Evolutionary conservation across 2,113 vertebrate species (phyloP).

Genomic region (Ondatra zibethicus): DNA sequence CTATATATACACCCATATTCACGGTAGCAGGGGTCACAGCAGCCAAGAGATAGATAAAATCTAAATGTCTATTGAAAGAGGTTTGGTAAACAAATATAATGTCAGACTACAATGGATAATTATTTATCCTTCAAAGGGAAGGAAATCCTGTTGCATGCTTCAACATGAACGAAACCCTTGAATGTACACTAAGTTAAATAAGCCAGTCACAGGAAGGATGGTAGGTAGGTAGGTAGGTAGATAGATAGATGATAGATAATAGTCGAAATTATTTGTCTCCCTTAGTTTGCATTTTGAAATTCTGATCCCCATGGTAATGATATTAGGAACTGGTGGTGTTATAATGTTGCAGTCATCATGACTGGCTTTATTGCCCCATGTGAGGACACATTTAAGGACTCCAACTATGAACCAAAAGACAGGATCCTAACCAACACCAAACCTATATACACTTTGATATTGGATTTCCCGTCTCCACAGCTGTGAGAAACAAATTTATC

Average conservation of each 20-base stretch:
- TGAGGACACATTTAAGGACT: neutral
- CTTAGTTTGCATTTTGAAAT: neutral
- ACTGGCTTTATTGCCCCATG: neutral
- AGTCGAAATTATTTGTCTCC: neutral
- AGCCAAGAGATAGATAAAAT: neutral
- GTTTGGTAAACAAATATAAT: neutral
- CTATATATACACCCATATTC: neutral
- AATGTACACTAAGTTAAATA: neutral
- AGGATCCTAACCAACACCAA: neutral
- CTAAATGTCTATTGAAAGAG: neutral
- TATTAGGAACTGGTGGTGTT: neutral
- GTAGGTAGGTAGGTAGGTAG: neutral
- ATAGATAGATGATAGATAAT: neutral
- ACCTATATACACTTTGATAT: neutral
- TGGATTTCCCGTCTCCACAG: neutral
- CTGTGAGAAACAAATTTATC: neutral
- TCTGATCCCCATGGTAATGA: neutral
- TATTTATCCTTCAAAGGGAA: neutral
- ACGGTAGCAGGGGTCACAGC: neutral
- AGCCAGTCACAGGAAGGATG: neutral
- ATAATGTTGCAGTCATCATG: neutral
- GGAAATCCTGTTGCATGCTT: neutral
- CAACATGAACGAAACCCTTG: neutral
- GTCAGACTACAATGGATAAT: neutral
- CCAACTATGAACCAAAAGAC: neutral